phyloP scores from a whole-genome alignment of 2,888 invertebrate genomes.

The Iselma pallidipennis region DNA sequence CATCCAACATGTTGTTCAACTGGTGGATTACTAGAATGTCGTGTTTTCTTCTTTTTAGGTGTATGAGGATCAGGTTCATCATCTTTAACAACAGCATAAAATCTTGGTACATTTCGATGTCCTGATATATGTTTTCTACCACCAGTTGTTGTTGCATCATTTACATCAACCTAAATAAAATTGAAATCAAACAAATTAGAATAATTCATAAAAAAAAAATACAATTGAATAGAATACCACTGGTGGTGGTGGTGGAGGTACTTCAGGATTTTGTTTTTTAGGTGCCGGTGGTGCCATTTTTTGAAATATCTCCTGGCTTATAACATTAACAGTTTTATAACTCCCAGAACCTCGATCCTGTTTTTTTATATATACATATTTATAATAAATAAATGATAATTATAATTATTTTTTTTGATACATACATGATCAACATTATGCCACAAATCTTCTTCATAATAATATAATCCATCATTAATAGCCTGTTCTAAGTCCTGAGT shows the following conservation, averaged over 20 bases:
- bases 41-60: slow-evolving; percentile 84
- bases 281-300: slow-evolving; percentile 71
- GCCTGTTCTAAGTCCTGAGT: slow-evolving; percentile 92
- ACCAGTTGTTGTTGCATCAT: slow-evolving; percentile 23
- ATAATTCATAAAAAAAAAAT: neutral
- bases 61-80: slow-evolving; percentile 64
- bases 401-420: slow-evolving; percentile 9
- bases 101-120: slow-evolving; percentile 73
- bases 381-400: neutral
- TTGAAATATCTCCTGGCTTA: slow-evolving; percentile 86
- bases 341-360: slow-evolving; percentile 61
- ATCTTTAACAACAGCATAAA: slow-evolving; percentile 94
- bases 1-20: slow-evolving; percentile 96
- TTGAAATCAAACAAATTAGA: neutral
- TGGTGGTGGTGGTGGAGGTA: slow-evolving; percentile 82
- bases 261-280: slow-evolving; percentile 70
- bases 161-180: slow-evolving; percentile 27
- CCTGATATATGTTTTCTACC: slow-evolving; percentile 28
- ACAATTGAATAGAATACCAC: neutral
- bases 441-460: slow-evolving; percentile 96
- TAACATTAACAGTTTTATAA: slow-evolving; percentile 86
- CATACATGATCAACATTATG: slow-evolving; percentile 56
- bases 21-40: slow-evolving; percentile 92
- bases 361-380: neutral
- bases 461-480: slow-evolving; percentile 95